A percentile compares a stretch with the other conserved stretches of the same genome.
Evolutionary conservation across 2,113 vertebrate species (phyloP).

Genomic region (Paratilapia polleni): DNA sequence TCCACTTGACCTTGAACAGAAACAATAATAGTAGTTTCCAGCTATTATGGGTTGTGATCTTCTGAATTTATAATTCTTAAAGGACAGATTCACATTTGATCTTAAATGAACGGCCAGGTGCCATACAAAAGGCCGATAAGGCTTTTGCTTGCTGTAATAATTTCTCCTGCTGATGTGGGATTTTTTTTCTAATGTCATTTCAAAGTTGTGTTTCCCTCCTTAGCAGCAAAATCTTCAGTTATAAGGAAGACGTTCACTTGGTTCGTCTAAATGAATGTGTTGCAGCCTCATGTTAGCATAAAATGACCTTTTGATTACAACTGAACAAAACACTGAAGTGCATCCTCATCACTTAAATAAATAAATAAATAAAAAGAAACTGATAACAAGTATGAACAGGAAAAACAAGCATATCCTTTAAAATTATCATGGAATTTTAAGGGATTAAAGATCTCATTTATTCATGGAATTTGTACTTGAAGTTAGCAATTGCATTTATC

Average conservation of each 20-base stretch:
- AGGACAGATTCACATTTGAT: neutral
- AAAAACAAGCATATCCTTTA: neutral
- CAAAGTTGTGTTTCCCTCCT: neutral
- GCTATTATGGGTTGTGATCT: neutral
- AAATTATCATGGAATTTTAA: neutral
- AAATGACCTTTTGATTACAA: neutral
- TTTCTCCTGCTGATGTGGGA: neutral
- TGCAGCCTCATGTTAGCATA: neutral
- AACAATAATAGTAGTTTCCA: accelerated
- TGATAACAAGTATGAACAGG: neutral
- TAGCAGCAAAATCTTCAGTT: neutral
- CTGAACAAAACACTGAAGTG: neutral
- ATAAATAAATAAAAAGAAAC: neutral
- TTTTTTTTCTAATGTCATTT: neutral
- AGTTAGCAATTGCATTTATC: neutral
- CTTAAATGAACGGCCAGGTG: neutral
- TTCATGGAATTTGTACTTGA: neutral
- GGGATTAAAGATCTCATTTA: neutral
- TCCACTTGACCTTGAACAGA: neutral
- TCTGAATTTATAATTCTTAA: neutral
- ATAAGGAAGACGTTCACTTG: neutral
- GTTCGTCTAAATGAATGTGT: neutral
- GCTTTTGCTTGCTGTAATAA: neutral
- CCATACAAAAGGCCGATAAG: neutral
- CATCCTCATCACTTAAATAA: neutral